These are phyloP conservation scores for Chaetops frenatus DNA, from an alignment of 2,113 vertebrate genomes.

Conservation along the genomic window DNA sequence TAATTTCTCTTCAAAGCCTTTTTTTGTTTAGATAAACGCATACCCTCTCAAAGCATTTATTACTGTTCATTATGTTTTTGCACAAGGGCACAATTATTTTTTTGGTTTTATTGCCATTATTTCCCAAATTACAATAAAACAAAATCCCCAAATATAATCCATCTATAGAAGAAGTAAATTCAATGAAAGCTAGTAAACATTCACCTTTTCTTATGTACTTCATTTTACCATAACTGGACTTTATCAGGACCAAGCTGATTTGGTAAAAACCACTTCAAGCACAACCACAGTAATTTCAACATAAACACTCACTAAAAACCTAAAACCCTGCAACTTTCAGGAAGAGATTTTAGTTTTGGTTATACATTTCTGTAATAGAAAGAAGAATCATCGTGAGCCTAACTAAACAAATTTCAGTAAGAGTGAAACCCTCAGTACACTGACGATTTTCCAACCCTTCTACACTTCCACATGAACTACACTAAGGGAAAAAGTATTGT, in stretches of 20 bases:
- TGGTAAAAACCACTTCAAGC: neutral
- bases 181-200: neutral
- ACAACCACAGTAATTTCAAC: neutral
- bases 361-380: neutral
- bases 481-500: neutral
- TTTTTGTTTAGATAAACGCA: neutral
- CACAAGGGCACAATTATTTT: neutral
- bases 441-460: neutral
- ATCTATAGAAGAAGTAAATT: neutral
- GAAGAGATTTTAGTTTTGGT: neutral
- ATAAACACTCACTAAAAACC: neutral
- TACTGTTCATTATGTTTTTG: neutral
- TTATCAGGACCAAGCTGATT: neutral
- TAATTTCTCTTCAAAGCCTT: neutral
- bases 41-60: neutral
- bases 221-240: neutral
- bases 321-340: neutral
- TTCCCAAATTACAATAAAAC: neutral
- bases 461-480: neutral
- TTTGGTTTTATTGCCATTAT: neutral
- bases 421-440: neutral
- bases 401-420: neutral
- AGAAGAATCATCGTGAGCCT: neutral
- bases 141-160: neutral
- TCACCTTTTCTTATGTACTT: neutral